Evolutionary conservation across 2,797 vertebrate species (phyloP), one percentile per base, ranked within the genome.

Genomic region (Apogon hyalosoma): DNA sequence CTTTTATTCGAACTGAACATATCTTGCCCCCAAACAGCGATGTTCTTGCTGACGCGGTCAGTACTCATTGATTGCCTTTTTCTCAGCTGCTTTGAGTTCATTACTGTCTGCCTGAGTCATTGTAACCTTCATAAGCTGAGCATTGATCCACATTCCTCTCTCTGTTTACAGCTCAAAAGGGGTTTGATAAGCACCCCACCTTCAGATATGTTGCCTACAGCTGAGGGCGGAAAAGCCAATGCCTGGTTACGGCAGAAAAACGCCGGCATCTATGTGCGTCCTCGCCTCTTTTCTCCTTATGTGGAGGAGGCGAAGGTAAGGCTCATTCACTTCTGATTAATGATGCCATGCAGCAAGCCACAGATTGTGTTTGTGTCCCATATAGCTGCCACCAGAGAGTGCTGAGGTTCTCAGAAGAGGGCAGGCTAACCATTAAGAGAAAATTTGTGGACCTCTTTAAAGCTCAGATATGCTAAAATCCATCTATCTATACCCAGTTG

Each of bases 231-330:
- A 12, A 99, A 99, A 82, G 96, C 96, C 61, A 97, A 99, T 78
- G 92, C 96, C 73, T 99, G 98, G 98, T 89, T 99, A 68, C 92
- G 97, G 59, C 97, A 98, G 87, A 99, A 98, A 83, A 98, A 95
- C 65, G 95, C 96, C 15, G 97, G 97, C 61, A 98, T 99, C 84
- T 99, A 98, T 16, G 96, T 99, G 80, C 94, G 96, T 38, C 98
- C 98, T 19, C 95, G 98, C 55, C 94, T 99, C 38, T 99, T 99
- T 86, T 96, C 97, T 0, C 97, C 98, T 0, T 99, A 99, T n/a
- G 97, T 99, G 82, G 98, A 99, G 74, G 98, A 99, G 91, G 97
- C 98, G 4, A 99, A 99, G 97, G 98, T 99, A 95, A 89, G 77
- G 48, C 57, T 45, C 15, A 3, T 68, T 75, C 31, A 41, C 58